Evolutionary conservation across 2,113 vertebrate genomes (phyloP).

Genomic region (Gymnorhina tibicen): DNA sequence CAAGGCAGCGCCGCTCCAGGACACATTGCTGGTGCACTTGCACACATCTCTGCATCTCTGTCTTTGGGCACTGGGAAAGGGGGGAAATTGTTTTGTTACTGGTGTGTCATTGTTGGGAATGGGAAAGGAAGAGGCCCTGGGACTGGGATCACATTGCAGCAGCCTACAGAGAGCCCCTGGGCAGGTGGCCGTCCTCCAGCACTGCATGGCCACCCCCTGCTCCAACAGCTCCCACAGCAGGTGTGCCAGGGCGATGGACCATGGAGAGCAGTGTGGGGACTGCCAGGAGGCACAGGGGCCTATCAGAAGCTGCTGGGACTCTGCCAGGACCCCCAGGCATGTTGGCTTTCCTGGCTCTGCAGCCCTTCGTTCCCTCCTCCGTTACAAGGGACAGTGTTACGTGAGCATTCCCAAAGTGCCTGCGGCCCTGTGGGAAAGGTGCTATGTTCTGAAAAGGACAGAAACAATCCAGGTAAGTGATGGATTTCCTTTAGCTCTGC

Average conservation of each 20-base stretch:
- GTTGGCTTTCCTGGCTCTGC: background rate
- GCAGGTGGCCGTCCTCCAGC: background rate
- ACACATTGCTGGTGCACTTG: background rate
- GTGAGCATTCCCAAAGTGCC: background rate
- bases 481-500: background rate
- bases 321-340: background rate
- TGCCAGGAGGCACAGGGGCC: background rate
- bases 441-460: background rate
- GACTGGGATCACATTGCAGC: background rate
- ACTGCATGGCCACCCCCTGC: background rate
- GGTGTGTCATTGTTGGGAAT: background rate
- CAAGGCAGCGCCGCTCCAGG: background rate
- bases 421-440: background rate
- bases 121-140: background rate
- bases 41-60: background rate
- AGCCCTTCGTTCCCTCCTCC: background rate
- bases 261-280: fast-evolving
- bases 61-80: background rate
- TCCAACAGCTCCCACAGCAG: background rate
- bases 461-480: background rate
- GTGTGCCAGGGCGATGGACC: background rate
- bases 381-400: background rate
- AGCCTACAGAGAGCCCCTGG: background rate
- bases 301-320: background rate
- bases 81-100: background rate